Base-by-base conservation (phyloP, 2,113 vertebrate genomes). In the Drymodes brunneopygia region DNA sequence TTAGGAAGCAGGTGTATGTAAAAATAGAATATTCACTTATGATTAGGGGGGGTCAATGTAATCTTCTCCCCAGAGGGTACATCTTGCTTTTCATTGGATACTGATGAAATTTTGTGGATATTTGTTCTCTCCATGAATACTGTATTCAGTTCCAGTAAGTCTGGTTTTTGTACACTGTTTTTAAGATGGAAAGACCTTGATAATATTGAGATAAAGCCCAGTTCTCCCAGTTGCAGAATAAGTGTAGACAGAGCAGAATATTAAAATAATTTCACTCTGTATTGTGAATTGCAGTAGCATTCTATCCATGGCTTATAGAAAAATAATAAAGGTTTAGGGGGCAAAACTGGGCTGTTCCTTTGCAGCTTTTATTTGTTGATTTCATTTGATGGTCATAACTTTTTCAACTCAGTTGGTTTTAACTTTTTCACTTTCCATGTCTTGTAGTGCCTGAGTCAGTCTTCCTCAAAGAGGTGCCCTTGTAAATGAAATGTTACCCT, bases 401-500 rank as follows among this genome's bases (percentile, higher is more conserved):
- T 96, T 91, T 88, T 90, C 45, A 81, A 44, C 58, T 84, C 61
- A 53, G 14, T 69, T 95, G 50, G 47, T 74, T 92, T 93, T 83
- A 81, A 88, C 86, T 94, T 95, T 95, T 80, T 95, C 67, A 38
- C 69, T 96, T 97, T 74, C 62, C 28, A 27, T 53, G 47, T 87
- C 94, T 94, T 13, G 4, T 47, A 86, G 31, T 69, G 48, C 15
- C 48, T 67, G 65, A 83, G 58, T 94, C 64, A 91, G 60, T 90
- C 36, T 77, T 66, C 60, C 61, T 93, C 80, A 90, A 96, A 93
- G 72, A 86, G 86, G 86, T 82, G 44, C 5, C 65, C 66, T 95
- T 66, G 61, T 42, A 94, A 95, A 97, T 61, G 25, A 95, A 96
- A 87, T 90, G 48, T 86, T 95, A 88, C 74, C 54, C 60, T 91